Conservation (phyloP, 1,140 invertebrate species). For the Drosophila sucinea region DNA sequence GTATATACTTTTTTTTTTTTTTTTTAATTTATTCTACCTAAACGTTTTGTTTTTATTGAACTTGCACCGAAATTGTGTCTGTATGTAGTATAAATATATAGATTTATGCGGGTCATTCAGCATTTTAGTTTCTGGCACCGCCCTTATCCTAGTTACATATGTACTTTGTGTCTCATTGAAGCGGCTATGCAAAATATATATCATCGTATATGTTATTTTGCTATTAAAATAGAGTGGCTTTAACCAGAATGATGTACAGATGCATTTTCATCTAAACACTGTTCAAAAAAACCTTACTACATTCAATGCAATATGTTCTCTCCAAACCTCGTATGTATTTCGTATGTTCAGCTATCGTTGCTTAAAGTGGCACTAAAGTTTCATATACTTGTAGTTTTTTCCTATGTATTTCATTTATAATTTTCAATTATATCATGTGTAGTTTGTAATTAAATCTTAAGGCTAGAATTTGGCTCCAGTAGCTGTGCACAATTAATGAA, state of each 20-base stretch:
- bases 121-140: conserved; percentile 19
- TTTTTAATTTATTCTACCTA: conserved; percentile 18
- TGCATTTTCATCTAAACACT: conserved; percentile 36
- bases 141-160: conserved; percentile 18
- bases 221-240: conserved; percentile 42
- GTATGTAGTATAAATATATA: conserved; percentile 31
- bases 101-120: conserved; percentile 30
- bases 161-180: conserved; percentile 62
- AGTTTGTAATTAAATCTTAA: conserved; percentile 57
- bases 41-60: conserved; percentile 31
- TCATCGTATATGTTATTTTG: conserved; percentile 28
- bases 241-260: neutral
- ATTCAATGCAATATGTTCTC: neutral
- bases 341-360: conserved; percentile 70
- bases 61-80: conserved; percentile 36
- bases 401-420: conserved; percentile 26
- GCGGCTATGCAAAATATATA: conserved; percentile 71
- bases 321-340: conserved; percentile 71
- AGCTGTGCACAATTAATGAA: conserved; percentile 21
- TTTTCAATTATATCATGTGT: conserved; percentile 31
- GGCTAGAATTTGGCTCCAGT: conserved; percentile 50
- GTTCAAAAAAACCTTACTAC: conserved; percentile 6
- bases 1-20: conserved; percentile 1
- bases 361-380: conserved; percentile 71
- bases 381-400: conserved; percentile 42